Percentiles rank a stretch among this genome's conserved stretches.
These are phyloP conservation scores for Sinodicranocentrus sp. DNA, from an alignment of 2,888 invertebrate genomes.

Conservation along the genomic window DNA sequence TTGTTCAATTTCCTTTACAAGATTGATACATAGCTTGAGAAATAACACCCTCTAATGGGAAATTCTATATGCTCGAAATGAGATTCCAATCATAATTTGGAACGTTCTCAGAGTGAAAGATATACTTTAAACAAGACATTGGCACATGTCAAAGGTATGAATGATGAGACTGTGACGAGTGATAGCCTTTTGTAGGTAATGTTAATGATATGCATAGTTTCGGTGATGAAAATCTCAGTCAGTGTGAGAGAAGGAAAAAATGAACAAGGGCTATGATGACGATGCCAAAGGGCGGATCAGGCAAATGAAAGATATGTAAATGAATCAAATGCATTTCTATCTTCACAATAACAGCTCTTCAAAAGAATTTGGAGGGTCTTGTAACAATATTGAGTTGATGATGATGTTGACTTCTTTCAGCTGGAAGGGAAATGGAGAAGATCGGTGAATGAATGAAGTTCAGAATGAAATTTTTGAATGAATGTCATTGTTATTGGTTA, in stretches of 20 bases:
- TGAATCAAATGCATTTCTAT: conserved; percentile 13
- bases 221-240: conserved; percentile 42
- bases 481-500: no score
- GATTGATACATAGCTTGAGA: background rate
- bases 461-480: no score
- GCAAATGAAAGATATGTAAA: conserved; percentile 47
- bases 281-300: conserved; percentile 67
- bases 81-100: background rate
- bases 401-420: no score
- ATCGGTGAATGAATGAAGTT: no score
- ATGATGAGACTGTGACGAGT: conserved; percentile 46
- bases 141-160: conserved; percentile 59
- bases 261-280: background rate
- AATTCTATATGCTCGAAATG: background rate
- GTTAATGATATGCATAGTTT: conserved; percentile 27
- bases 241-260: conserved; percentile 3
- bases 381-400: conserved; percentile 11
- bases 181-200: conserved; percentile 22
- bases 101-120: conserved; percentile 27
- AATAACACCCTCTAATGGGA: background rate
- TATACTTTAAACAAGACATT: conserved; percentile 58
- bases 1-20: background rate
- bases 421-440: no score
- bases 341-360: background rate
- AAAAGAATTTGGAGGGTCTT: background rate